Conservation (phyloP, 2,888 invertebrate genomes). For the Gnatocerus cornutus region DNA sequence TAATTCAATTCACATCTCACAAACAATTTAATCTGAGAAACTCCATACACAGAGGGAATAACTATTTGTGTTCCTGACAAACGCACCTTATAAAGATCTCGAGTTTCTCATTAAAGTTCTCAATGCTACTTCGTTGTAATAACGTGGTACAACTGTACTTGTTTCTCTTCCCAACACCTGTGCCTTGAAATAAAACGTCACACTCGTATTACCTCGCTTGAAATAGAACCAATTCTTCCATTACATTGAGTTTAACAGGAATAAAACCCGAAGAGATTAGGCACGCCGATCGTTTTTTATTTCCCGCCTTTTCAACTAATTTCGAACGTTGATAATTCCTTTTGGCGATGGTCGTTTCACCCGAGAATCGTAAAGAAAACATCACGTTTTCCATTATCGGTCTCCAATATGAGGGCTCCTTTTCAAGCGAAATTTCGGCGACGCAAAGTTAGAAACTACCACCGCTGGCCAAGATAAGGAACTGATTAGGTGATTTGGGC, state of each 20-base stretch:
- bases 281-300: background rate
- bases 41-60: background rate
- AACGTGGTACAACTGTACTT: slow-evolving; percentile 15
- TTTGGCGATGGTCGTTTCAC: slow-evolving; percentile 1
- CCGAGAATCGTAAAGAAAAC: slow-evolving; percentile 16
- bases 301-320: slow-evolving; percentile 1
- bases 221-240: too few relatives aligned
- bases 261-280: background rate
- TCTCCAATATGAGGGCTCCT: slow-evolving; percentile 12
- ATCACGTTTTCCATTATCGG: slow-evolving; percentile 32
- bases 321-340: slow-evolving; percentile 14
- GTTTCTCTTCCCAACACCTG: slow-evolving; percentile 11
- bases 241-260: background rate
- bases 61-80: background rate
- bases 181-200: slow-evolving; percentile 10
- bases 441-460: slow-evolving; percentile 7
- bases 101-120: slow-evolving; percentile 27
- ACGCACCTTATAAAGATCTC: slow-evolving; percentile 20
- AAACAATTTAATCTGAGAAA: too few relatives aligned
- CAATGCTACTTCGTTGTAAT: slow-evolving; percentile 8
- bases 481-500: slow-evolving; percentile 25
- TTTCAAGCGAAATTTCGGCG: slow-evolving; percentile 11
- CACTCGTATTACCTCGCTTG: background rate
- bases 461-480: slow-evolving; percentile 23
- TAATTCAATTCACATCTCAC: background rate